phyloP scores from a whole-genome alignment of 53 echinoderm and acorn worm genomes.

The Hippasteria phrygiana region DNA sequence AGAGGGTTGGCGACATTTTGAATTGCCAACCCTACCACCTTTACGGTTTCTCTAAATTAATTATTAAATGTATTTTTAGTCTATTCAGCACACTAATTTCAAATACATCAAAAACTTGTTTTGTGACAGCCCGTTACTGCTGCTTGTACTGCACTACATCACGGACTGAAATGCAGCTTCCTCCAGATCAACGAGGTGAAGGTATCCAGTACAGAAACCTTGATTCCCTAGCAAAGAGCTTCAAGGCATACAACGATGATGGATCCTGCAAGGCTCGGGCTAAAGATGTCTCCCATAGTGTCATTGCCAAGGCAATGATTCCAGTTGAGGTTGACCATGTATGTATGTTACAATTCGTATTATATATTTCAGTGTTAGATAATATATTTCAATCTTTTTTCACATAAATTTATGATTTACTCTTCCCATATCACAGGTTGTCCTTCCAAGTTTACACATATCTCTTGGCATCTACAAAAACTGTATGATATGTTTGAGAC shows the following conservation, averaged over 20 bases:
- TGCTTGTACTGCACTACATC: constrained; percentile 30
- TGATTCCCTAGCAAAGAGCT: neutral
- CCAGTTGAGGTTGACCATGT: constrained; percentile 38
- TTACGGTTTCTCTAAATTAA: neutral
- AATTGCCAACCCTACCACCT: no score
- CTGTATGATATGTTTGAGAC: neutral
- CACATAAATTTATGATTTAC: neutral
- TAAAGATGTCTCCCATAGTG: constrained; percentile 29
- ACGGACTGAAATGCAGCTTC: constrained; percentile 13
- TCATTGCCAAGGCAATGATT: constrained; percentile 17
- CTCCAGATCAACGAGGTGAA: neutral
- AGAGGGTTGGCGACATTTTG: no score
- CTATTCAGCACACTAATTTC: neutral
- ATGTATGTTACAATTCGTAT: constrained; percentile 14
- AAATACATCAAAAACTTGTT: neutral
- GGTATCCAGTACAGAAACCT: neutral
- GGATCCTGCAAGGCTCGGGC: neutral
- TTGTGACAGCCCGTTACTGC: constrained; percentile 43
- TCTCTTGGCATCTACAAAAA: neutral
- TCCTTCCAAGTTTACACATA: neutral
- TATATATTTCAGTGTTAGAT: neutral
- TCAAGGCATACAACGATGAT: neutral
- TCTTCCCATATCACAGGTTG: neutral
- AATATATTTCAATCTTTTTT: neutral
- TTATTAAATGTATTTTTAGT: neutral